phyloP scores from a whole-genome alignment of 2,113 vertebrate species.

The Phylloscopus trochilus region DNA sequence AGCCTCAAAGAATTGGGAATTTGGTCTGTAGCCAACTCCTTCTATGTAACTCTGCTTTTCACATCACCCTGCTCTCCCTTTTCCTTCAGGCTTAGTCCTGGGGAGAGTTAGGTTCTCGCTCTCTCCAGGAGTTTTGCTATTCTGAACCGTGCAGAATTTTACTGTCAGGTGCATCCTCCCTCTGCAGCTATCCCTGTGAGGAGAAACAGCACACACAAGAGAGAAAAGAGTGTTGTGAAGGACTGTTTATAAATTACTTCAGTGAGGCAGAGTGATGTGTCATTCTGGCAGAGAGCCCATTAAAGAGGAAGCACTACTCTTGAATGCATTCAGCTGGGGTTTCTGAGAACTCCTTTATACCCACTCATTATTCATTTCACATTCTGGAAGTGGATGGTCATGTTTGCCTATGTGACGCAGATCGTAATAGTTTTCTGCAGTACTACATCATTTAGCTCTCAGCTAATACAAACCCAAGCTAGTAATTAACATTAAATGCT shows the following conservation, averaged over 20 bases:
- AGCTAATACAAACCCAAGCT: conserved; percentile 66
- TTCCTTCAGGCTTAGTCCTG: not conserved
- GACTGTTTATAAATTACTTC: conserved; percentile 64
- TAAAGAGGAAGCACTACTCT: conserved; percentile 66
- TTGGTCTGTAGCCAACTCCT: conserved; percentile 30
- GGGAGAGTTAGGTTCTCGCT: not conserved
- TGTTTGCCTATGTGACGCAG: conserved; percentile 68
- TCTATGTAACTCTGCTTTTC: conserved; percentile 27
- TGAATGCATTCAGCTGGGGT: conserved; percentile 64
- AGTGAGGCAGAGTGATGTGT: conserved; percentile 65
- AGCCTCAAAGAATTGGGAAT: conserved; percentile 44
- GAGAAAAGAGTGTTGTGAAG: conserved; percentile 43
- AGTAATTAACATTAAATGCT: conserved; percentile 69
- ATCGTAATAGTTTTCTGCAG: conserved; percentile 64
- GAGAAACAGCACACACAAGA: not conserved
- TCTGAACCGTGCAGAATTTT: not conserved
- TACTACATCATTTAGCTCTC: conserved; percentile 66
- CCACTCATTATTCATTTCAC: conserved; percentile 71
- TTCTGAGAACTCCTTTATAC: conserved; percentile 70
- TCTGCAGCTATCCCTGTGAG: not conserved
- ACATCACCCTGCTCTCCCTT: not conserved
- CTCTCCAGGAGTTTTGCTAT: not conserved
- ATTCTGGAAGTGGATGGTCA: conserved; percentile 67
- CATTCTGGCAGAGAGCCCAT: conserved; percentile 66
- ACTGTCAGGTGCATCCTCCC: not conserved